Evolutionary conservation across 1,140 invertebrate species (phyloP).

Genomic region (Pemphigus obesinymphae): DNA sequence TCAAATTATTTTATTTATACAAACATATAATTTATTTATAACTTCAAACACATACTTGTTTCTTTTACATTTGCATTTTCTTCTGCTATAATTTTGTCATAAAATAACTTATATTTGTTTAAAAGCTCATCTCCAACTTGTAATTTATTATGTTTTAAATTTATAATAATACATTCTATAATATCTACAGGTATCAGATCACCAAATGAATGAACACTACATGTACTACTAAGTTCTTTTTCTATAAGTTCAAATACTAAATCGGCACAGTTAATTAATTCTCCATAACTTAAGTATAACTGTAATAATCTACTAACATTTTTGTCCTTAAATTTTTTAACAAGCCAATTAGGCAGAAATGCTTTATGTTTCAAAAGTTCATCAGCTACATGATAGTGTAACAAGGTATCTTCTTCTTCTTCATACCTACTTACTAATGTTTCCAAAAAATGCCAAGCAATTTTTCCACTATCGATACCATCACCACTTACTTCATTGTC

Average conservation of each 20-base stretch:
- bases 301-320: slow-evolving; percentile 15
- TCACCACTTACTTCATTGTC: slow-evolving; percentile 9
- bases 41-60: not conserved
- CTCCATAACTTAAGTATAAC: slow-evolving; percentile 33
- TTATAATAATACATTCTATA: slow-evolving; percentile 10
- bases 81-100: not conserved
- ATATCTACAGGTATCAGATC: slow-evolving; percentile 19
- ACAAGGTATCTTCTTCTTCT: slow-evolving; percentile 6
- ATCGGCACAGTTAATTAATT: slow-evolving; percentile 18
- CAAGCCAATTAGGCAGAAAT: slow-evolving; percentile 28
- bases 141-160: slow-evolving; percentile 33
- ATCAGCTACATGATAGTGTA: slow-evolving; percentile 28
- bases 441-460: slow-evolving; percentile 36
- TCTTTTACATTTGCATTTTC: not conserved
- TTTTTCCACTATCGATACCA: slow-evolving; percentile 27
- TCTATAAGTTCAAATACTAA: slow-evolving; percentile 19
- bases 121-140: slow-evolving; percentile 1
- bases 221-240: not conserved
- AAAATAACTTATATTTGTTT: slow-evolving; percentile 26
- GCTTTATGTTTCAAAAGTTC: slow-evolving; percentile 25
- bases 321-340: slow-evolving; percentile 25
- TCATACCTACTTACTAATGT: slow-evolving; percentile 15
- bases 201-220: not conserved
- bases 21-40: not conserved
- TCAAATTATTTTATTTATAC: not conserved